A percentile compares a stretch with the other conserved stretches of the same genome.
These are phyloP conservation scores for Stenurella melanura DNA, from an alignment of 2,888 invertebrate species.

Conservation along the genomic window DNA sequence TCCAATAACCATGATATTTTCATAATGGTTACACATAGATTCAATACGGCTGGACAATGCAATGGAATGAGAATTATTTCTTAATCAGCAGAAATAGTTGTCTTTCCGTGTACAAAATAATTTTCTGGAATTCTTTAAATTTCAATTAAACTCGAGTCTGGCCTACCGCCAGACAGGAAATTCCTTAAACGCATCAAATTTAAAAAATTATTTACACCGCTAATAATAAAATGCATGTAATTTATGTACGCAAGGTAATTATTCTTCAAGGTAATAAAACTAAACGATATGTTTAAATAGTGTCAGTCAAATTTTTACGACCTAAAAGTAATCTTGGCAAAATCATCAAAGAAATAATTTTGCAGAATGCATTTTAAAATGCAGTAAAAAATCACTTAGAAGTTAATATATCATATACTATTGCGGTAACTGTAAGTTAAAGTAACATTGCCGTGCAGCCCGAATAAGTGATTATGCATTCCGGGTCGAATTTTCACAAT, in stretches of 20 bases:
- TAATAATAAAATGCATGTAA: constrained; percentile 27
- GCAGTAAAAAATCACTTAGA: constrained; percentile 32
- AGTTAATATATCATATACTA: constrained; percentile 29
- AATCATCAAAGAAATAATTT: constrained; percentile 14
- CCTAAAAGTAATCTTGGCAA: constrained; percentile 27
- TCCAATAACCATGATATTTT: too few relatives aligned
- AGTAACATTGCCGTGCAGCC: constrained; percentile 11
- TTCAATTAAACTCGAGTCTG: neutral
- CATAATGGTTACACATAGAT: neutral
- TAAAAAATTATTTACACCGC: constrained; percentile 11
- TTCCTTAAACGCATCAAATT: constrained; percentile 15
- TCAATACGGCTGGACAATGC: neutral
- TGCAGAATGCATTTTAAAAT: constrained; percentile 33
- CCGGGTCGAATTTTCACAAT: neutral
- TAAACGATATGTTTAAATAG: constrained; percentile 28
- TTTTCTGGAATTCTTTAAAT: neutral
- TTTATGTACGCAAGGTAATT: constrained; percentile 30
- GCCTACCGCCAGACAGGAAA: constrained; percentile 31
- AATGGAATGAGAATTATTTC: neutral
- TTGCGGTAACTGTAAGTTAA: constrained; percentile 21
- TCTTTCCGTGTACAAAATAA: neutral
- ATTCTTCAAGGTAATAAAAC: constrained; percentile 24
- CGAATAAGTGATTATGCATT: neutral
- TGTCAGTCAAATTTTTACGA: constrained; percentile 33
- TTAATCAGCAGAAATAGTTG: neutral